Base-by-base conservation (phyloP, 2,797 vertebrate species). In the Chanos chanos region DNA sequence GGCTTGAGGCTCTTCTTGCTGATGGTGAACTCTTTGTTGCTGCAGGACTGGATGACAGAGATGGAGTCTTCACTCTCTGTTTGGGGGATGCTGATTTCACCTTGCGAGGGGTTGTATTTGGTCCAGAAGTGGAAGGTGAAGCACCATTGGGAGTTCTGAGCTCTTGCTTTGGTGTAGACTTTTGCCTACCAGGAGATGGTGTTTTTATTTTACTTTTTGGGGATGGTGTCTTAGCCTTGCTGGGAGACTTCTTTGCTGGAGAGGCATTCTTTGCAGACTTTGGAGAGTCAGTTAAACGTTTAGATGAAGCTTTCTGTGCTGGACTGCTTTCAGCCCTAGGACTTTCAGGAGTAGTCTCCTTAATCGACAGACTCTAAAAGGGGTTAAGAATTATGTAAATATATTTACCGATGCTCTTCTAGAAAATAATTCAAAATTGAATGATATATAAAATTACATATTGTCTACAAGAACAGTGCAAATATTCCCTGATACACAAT, bases 291-390 rank as follows among this genome's bases (percentile, higher is more conserved):
- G 73, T 54, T 25, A 21, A 25, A 1, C 10, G 19, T 61, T 67
- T 75, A 13, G 75, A 52, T 12, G 73, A 81, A 7, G 40, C 76
- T 27, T 4, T 74, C 51, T 75, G 88, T 24, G 21, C 54, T 22
- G 74, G 74, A 66, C 68, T 77, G 24, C 7, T 43, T 33, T 58
- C 28, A 22, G 8, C 25, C 8, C 59, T 64, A 15, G 36, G 22
- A 5, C 51, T 48, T 53, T 60, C 50, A 10, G 44, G 8, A 51
- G 40, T 27, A 1, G 30, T 25, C 48, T 67, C 12, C 22, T 57
- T 7, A 61, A 66, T 31, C 30, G 37, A 16, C 44, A 69, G 55
- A 56, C 55, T 63, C 77, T 79, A 36, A 8, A 47, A 44, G 55
- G 3, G 15, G 7, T n/a, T 34, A 1, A 45, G 1, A 15, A 21